phyloP scores from a whole-genome alignment of 2,888 invertebrate species.

The Augiades crinisus region DNA sequence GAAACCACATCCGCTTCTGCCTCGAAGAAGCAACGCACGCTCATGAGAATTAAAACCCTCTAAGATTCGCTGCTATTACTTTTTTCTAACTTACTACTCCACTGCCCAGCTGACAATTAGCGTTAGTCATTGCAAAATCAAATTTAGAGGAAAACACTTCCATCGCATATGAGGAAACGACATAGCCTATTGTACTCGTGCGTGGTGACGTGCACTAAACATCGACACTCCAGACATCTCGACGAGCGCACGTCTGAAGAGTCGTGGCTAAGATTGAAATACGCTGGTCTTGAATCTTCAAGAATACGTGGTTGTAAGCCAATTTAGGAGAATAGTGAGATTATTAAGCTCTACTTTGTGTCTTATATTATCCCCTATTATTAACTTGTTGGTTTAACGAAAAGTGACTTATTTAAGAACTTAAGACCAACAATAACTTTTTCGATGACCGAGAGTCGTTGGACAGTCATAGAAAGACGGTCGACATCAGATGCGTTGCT shows the following conservation, averaged over 20 bases:
- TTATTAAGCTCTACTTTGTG: too few relatives aligned
- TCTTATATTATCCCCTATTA: too few relatives aligned
- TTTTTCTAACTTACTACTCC: neutral
- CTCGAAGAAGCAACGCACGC: neutral
- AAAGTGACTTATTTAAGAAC: too few relatives aligned
- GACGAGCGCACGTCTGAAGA: constrained; percentile 16
- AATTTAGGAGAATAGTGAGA: too few relatives aligned
- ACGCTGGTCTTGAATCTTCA: too few relatives aligned
- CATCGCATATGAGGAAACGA: neutral
- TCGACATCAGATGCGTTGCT: too few relatives aligned
- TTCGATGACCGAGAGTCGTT: too few relatives aligned
- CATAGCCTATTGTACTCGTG: neutral
- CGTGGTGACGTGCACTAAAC: constrained; percentile 10
- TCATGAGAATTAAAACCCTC: neutral
- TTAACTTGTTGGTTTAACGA: too few relatives aligned
- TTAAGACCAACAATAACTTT: too few relatives aligned
- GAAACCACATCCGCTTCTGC: too few relatives aligned
- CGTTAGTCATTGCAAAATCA: neutral
- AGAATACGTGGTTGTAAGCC: too few relatives aligned
- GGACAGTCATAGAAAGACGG: too few relatives aligned
- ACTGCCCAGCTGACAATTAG: neutral
- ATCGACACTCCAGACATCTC: constrained; percentile 19
- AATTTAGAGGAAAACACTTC: constrained; percentile 5
- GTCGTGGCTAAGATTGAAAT: constrained; percentile 2
- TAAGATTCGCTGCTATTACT: neutral